Base-by-base conservation (phyloP, 2,888 invertebrate genomes). In the Hypsopygia costalis region DNA sequence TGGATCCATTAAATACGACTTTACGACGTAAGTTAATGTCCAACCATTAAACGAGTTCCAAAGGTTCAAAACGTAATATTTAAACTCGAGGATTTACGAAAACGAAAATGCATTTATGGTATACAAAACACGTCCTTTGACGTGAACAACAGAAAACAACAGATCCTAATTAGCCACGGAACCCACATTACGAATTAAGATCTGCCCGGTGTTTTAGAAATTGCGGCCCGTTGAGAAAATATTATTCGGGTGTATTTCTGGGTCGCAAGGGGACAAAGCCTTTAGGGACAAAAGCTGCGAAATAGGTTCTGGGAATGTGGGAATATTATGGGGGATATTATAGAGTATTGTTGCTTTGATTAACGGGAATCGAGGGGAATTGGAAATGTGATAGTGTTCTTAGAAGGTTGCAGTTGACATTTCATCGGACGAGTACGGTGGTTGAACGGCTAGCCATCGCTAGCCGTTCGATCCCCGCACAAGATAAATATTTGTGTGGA, bases 131-230 rank as follows among this genome's bases (percentile, higher is more conserved):
- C 32, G 9, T n/a, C 9, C 3, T 16, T 7, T 8, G 6, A 32
- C 1, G 8, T 16, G 20, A 16, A 6, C 6, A 25, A 25, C 25
- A 25, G 25, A 25, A 25, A 25, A 6, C 25, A n/a, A n/a, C 8
- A n/a, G 25, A 7, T 25, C 20, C 32, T 32, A 32, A 32, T 32
- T 32, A 32, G 32, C 32, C 8, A 32, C 32, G 16, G 12, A 1
- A 25, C 25, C 32, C 32, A 20, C 32, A 16, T n/a, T 3, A 20
- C 20, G 32, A 20, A 32, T 32, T 32, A n/a, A 32, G 32, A 32
- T 16, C 32, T 4, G 5, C 20, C 32, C 32, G 16, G 3, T 25
- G 25, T 9, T 32, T 32, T 20, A 16, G 16, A 16, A 16, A 32
- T 32, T 5, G n/a, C 6, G 25, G n/a, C 2, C 25, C 25, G 25